Base-by-base conservation (phyloP, 2,797 vertebrate genomes). In the Notamacropus eugenii region DNA sequence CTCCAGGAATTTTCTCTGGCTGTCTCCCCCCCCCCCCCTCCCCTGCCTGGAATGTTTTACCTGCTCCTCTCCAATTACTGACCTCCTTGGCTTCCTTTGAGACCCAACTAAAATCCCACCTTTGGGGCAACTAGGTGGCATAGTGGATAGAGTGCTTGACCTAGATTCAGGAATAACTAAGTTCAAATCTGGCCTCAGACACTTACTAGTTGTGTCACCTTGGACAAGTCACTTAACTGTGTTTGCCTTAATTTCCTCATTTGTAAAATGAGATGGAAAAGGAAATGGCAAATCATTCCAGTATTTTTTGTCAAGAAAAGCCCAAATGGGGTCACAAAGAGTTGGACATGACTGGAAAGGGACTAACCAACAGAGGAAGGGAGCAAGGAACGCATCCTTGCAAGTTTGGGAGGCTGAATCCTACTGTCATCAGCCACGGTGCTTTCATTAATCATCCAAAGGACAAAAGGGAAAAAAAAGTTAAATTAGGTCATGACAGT, bases 381-480 rank as follows among this genome's bases (percentile, higher is more conserved):
- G 27, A 58, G 31, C 1, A 24, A 82, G 31, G 29, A 40, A 40
- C 0, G 40, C 16, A 74, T 67, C 46, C 52, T 92, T 90, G 8
- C 55, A 50, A 24, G 19, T 16, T 58, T 93, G 90, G 19, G 94
- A 93, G 97, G 27, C 67, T 52, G 92, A 98, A 50, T 94, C 94
- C 96, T 93, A 59, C 56, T 94, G 97, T 97, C 97, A 94, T 58
- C 95, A 95, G 97, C 58, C 92, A 50, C 40, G 54, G 96, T 67
- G 95, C 97, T 98, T 97, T 97, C 97, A 98, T 98, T 98, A 97
- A 98, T 97, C 87, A 0, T 6, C 90, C 96, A 98, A 98, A 97
- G 97, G 5, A 52, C 52, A 6, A 52, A 52, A 52, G 52, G 52
- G 97, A 98, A 5, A 19, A 74, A n/a, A 97, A 94, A 9, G 97